Evolutionary conservation across 2,113 vertebrate species (phyloP).

Genomic region (Glareola pratincola): DNA sequence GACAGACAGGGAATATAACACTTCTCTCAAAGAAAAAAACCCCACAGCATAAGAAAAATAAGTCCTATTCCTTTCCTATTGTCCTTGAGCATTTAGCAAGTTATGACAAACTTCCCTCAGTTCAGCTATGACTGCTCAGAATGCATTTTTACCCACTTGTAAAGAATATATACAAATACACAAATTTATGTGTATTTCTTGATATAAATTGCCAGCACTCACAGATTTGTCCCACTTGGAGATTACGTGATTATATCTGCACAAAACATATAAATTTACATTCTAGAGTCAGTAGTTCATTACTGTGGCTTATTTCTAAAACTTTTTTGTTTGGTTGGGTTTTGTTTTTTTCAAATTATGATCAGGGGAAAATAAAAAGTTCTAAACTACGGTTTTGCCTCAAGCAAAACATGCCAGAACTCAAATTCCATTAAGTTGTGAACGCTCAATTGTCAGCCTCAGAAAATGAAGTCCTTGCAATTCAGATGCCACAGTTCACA

Average conservation of each 20-base stretch:
- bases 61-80: neutral
- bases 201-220: neutral
- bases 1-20: neutral
- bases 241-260: neutral
- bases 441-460: neutral
- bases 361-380: rapidly evolving
- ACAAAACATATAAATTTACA: neutral
- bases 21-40: neutral
- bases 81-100: neutral
- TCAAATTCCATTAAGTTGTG: neutral
- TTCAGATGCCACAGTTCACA: neutral
- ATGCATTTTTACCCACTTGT: neutral
- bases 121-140: neutral
- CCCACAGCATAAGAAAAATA: neutral
- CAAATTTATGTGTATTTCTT: neutral
- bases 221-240: neutral
- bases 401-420: neutral
- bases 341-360: neutral
- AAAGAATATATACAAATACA: neutral
- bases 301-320: neutral
- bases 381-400: rapidly evolving
- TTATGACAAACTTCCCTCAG: neutral
- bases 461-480: neutral
- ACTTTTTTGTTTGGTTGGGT: rapidly evolving
- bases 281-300: neutral